phyloP scores from a whole-genome alignment of 2,888 invertebrate genomes.

The Lasioglossum marginatum region DNA sequence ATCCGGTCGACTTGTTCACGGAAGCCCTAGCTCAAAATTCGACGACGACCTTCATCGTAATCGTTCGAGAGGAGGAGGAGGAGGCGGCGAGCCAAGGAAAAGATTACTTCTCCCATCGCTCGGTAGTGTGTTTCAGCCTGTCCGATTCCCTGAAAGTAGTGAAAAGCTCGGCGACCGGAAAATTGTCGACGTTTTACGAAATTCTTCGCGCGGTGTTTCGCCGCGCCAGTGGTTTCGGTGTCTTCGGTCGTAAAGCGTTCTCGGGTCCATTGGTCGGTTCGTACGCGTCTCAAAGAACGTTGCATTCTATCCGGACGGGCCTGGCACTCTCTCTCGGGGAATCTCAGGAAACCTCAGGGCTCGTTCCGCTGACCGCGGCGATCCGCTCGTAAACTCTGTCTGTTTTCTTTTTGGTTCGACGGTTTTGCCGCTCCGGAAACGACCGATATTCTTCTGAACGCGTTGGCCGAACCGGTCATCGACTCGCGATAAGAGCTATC shows the following conservation, averaged over 20 bases:
- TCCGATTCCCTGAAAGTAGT: background rate
- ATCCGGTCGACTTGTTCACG: constrained; percentile 34
- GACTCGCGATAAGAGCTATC: background rate
- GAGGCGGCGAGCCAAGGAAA: background rate
- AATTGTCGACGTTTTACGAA: background rate
- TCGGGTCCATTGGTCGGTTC: background rate
- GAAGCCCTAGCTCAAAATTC: constrained; percentile 43
- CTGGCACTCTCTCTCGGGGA: background rate
- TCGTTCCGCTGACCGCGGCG: background rate
- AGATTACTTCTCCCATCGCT: constrained; percentile 2
- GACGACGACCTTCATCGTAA: constrained; percentile 1
- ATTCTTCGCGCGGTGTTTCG: background rate
- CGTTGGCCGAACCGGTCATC: background rate
- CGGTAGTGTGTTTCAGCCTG: background rate
- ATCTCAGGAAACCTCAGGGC: background rate
- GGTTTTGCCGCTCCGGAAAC: background rate
- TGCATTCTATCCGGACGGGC: background rate
- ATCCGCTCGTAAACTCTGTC: background rate
- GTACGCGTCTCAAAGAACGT: constrained; percentile 2
- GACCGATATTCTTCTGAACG: background rate
- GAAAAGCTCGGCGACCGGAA: background rate
- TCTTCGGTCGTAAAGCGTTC: background rate
- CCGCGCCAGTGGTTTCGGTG: background rate
- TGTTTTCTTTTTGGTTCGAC: background rate
- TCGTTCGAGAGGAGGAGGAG: background rate